Evolutionary conservation across 2,797 vertebrate species (phyloP), one percentile per base, ranked within the genome.

Genomic region (Cyprinella venusta): DNA sequence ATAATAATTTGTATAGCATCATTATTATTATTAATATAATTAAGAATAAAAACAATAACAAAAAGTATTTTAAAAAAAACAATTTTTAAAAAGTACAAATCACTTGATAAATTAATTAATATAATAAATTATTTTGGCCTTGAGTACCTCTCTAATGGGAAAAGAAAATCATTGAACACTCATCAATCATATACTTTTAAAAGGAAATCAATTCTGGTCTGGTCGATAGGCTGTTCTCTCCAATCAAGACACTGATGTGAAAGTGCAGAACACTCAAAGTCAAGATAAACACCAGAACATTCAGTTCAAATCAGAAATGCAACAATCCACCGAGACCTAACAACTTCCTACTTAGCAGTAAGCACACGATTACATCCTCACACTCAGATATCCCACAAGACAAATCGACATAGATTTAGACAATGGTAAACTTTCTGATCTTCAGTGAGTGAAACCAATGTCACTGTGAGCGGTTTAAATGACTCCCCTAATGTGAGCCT

Each of bases 121-220:
- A 48, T 16, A 16, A 48, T 15, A 16, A 16, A 48, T 48, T 48
- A 48, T 48, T 15, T 48, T 16, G 45, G 38, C 56, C 38, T 26
- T 19, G 10, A 40, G 36, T 59, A 5, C 13, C 2, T 8, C n/a
- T 63, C 10, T 36, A 78, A 26, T 61, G 56, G 19, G 7, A 42
- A 13, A 26, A 10, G 13, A 26, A 42, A 16, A 26, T 18, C 12
- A 80, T n/a, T 9, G 52, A 70, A 19, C 45, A 38, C 5, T 48
- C 40, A 42, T 61, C 13, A 70, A 45, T 61, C 18, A 2, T 5
- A 80, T 15, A 4, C 24, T 16, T 48, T 80, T 9, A 71, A 71
- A 72, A 16, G 36, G 8, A 81, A 61, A 72, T 72, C 56, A 9
- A 45, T 63, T 81, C 5, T 24, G 40, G 30, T 70, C 52, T n/a